Evolutionary conservation across 2,113 vertebrate species (phyloP).

Genomic region (Cottus gobio): DNA sequence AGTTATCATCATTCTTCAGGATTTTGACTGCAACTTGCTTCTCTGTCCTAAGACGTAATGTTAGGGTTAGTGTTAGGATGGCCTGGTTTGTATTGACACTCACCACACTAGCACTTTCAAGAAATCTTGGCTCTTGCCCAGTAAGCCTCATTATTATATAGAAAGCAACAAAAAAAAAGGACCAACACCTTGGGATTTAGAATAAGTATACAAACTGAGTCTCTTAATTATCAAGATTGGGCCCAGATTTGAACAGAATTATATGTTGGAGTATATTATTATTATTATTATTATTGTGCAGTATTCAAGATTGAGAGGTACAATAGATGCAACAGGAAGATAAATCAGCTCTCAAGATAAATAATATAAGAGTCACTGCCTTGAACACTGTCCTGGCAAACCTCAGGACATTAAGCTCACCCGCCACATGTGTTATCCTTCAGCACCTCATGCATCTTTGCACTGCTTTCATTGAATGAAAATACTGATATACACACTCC

Average conservation of each 20-base stretch:
- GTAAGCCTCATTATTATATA: not conserved
- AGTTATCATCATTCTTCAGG: slow-evolving; percentile 92
- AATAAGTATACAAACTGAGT: not conserved
- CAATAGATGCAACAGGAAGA: not conserved
- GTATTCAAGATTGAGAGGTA: not conserved
- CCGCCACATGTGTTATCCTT: too few relatives aligned
- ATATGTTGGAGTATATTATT: not conserved
- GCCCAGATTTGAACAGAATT: not conserved
- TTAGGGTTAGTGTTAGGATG: not conserved
- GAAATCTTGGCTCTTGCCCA: not conserved
- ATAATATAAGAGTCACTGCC: not conserved
- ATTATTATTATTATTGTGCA: not conserved
- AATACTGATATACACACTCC: too few relatives aligned
- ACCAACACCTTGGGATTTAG: not conserved
- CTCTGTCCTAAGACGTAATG: slow-evolving; percentile 80
- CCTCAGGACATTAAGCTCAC: not conserved
- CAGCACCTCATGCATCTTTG: too few relatives aligned
- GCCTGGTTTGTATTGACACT: not conserved
- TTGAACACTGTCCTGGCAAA: too few relatives aligned
- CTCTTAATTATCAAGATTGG: not conserved
- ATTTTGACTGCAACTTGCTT: slow-evolving; percentile 96
- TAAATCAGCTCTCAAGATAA: not conserved
- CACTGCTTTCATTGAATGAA: too few relatives aligned
- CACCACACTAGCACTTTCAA: not conserved
- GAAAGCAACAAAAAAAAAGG: not conserved